phyloP scores from a whole-genome alignment of 2,797 vertebrate genomes.

The Xyrichtys novacula region DNA sequence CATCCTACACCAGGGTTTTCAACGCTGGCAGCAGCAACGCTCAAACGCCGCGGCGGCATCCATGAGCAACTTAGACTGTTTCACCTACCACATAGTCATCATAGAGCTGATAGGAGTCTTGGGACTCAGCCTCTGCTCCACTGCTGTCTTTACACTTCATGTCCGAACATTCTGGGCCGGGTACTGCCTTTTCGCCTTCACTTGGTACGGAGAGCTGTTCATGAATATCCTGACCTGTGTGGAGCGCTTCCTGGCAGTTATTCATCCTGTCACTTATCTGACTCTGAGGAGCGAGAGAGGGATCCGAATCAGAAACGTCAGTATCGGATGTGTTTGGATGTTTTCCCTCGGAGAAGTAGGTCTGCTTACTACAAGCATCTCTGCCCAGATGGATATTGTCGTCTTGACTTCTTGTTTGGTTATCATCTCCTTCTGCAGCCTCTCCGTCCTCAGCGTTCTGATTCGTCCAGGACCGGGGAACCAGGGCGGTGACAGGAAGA shows the following conservation, averaged over 20 bases:
- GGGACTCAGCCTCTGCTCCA: neutral
- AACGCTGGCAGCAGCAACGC: neutral
- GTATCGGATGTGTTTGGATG: conserved; percentile 27
- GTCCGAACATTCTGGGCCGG: neutral
- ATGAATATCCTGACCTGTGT: conserved; percentile 41
- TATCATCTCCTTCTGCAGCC: conserved; percentile 18
- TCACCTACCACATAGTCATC: neutral
- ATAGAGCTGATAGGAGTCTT: neutral
- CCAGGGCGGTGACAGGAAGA: neutral
- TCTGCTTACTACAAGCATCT: rapidly evolving
- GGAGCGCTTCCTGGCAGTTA: conserved; percentile 51
- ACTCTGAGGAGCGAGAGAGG: conserved; percentile 21
- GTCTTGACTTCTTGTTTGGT: rapidly evolving
- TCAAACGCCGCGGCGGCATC: neutral
- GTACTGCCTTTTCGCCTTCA: neutral
- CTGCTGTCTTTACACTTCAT: neutral
- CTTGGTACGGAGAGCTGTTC: conserved; percentile 1
- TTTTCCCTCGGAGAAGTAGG: neutral
- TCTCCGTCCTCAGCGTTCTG: conserved; percentile 42
- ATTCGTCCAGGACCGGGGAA: conserved; percentile 43
- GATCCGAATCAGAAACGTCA: conserved; percentile 33
- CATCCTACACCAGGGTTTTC: neutral
- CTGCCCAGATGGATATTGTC: rapidly evolving
- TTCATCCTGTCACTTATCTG: conserved; percentile 48
- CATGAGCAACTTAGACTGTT: neutral